Base-by-base conservation (phyloP, 1,140 invertebrate genomes). In the Saccostrea echinata region DNA sequence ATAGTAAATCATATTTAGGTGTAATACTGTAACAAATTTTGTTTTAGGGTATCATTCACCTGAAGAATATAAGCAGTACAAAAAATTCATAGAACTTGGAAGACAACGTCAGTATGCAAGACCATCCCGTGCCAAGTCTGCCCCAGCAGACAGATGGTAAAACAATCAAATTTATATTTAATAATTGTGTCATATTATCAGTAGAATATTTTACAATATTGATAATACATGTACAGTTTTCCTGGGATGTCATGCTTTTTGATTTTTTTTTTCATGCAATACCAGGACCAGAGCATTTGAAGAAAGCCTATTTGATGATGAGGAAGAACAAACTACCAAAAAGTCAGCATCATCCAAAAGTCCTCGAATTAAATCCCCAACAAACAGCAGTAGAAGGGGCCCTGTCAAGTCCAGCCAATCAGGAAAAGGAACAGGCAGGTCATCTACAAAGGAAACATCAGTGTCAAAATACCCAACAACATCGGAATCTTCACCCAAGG, bases 21-120 rank as follows among this genome's bases (percentile, higher is more conserved):
- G 43, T 43, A 43, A 43, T 43, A 43, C 43, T 43, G 43, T 8
- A 43, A 43, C 9, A 43, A 21, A 0, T 30, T 16, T 76, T 76
- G 30, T 61, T 57, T 33, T 51, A 87, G 89, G 89, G 68, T 76
- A 82, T 16, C 55, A 87, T 27, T 35, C 76, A 43, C 53, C 53
- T 8, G 86, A 83, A n/a, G 86, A 87, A 52, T 53, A 61, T 1
- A 35, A 61, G 13, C 76, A 82, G 21, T 87, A 87, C 33, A 57
- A 53, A 18, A n/a, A 52, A 64, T 87, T 82, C 43, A 87, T 87
- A 33, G 30, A 87, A 13, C 33, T 87, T 52, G 86, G 86, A 9
- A 61, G 81, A 18, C 51, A 83, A 24, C 86, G 86, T 1, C 86
- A 87, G 33, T 87, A 87, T 61, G 30, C 35, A 27, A 82, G 76